Base-by-base conservation (phyloP, 2,113 vertebrate genomes). In the Syngnathoides biaculeatus region DNA sequence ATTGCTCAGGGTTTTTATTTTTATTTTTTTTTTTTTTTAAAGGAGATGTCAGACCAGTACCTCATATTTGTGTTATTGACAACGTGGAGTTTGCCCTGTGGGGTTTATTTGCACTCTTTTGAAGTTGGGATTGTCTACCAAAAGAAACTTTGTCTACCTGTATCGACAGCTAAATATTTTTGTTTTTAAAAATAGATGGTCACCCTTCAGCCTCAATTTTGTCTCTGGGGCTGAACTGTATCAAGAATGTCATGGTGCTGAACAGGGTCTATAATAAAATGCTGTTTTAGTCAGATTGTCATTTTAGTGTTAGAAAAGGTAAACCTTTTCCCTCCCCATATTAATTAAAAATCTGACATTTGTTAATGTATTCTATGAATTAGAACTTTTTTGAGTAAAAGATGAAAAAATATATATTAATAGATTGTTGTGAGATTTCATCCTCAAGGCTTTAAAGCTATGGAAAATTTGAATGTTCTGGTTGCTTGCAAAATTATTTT, bases 101-200 rank as follows among this genome's bases (percentile, higher is more conserved):
- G 30, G 27, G 60, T 65, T 81, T 12, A 45, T 86, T 89, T 89
- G 87, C 88, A 90, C 87, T 88, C 72, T 84, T 82, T 76, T 55
- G 22, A 59, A 72, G 59, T 77, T 45, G 20, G 43, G 40, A 68
- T 55, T 10, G 26, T 69, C 62, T 60, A 72, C 45, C 2, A 55
- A 66, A 64, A 26, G 50, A 69, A 72, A 68, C 17, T 43, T 56
- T 67, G 67, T 84, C 48, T 73, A 17, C 58, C 42, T 40, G 42
- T 14, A 12, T 35, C 0, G 48, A 79, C 72, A 14, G 19, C 15
- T 68, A 42, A 84, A 84, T 80, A 76, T 85, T 72, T 69, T 77
- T n/a, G 63, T 45, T 59, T 72, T 64, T 69, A 4, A 35, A 39
- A 61, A 56, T 27, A 56, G 15, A 56, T 13, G 17, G 15, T 4